These are phyloP conservation scores for Drosophila kanapiae DNA, from an alignment of 1,140 invertebrate species.

Conservation along the genomic window DNA sequence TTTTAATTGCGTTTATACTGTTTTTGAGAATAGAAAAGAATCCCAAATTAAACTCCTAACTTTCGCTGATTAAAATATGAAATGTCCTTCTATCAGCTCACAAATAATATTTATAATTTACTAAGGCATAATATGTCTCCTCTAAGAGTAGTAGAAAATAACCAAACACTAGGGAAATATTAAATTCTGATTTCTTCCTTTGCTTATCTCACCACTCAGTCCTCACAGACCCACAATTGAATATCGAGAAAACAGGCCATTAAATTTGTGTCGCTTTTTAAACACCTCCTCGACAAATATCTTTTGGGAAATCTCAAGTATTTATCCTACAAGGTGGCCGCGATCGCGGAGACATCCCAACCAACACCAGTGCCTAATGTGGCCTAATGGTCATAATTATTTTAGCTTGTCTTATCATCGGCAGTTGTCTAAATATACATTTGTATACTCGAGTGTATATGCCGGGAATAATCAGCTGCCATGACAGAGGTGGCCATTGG, in stretches of 20 bases:
- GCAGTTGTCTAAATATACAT: conserved; percentile 69
- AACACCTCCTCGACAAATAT: conserved; percentile 3
- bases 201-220: background rate
- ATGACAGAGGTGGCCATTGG: conserved; percentile 70
- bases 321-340: conserved; percentile 38
- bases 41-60: no score
- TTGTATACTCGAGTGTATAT: conserved; percentile 46
- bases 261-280: conserved; percentile 11
- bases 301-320: conserved; percentile 6
- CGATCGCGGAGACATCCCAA: conserved; percentile 37
- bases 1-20: background rate
- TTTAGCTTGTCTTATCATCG: conserved; percentile 75
- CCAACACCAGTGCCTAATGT: conserved; percentile 59
- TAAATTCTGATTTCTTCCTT: background rate
- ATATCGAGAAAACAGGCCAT: conserved; percentile 3
- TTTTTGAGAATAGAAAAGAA: background rate
- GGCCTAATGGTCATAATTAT: conserved; percentile 79
- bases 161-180: background rate
- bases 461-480: conserved; percentile 64
- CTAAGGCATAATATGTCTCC: background rate
- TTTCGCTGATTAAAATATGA: background rate
- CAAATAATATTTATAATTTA: background rate
- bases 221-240: no score
- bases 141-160: background rate
- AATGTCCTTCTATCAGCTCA: background rate